A percentile compares a stretch with the other conserved stretches of the same genome.
phyloP scores from a whole-genome alignment of 2,888 invertebrate genomes.

The Agrochola lychnidis region DNA sequence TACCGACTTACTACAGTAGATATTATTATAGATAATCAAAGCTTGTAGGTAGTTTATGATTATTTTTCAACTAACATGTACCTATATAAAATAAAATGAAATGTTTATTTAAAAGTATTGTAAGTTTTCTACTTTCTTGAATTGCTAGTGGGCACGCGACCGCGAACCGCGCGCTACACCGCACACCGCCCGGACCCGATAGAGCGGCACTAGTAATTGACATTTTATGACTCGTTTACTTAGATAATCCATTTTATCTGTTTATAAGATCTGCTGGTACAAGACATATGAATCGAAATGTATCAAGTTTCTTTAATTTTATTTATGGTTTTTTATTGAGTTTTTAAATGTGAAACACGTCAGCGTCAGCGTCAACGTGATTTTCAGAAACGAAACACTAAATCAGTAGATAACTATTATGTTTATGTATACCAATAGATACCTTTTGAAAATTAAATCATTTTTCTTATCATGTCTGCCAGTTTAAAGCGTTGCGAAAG shows the following conservation, averaged over 20 bases:
- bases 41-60: background rate
- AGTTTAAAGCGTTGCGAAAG: no score
- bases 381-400: no score
- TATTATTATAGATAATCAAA: background rate
- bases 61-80: conserved; percentile 6
- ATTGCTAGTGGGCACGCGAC: conserved; percentile 65
- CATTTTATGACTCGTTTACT: conserved; percentile 67
- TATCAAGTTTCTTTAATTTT: conserved; percentile 11
- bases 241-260: conserved; percentile 60
- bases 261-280: conserved; percentile 43
- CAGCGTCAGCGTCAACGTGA: background rate
- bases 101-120: conserved; percentile 34
- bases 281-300: conserved; percentile 44
- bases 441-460: no score
- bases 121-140: conserved; percentile 53
- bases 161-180: conserved; percentile 17
- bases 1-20: background rate
- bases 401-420: no score
- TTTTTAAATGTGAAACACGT: background rate
- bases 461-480: no score
- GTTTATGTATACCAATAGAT: no score
- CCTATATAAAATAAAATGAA: conserved; percentile 5
- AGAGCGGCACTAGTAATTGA: conserved; percentile 64
- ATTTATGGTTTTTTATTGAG: conserved; percentile 19
- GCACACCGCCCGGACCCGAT: conserved; percentile 43